phyloP scores from a whole-genome alignment of 2,113 vertebrate genomes.

The Oxygymnocypris stewartii region DNA sequence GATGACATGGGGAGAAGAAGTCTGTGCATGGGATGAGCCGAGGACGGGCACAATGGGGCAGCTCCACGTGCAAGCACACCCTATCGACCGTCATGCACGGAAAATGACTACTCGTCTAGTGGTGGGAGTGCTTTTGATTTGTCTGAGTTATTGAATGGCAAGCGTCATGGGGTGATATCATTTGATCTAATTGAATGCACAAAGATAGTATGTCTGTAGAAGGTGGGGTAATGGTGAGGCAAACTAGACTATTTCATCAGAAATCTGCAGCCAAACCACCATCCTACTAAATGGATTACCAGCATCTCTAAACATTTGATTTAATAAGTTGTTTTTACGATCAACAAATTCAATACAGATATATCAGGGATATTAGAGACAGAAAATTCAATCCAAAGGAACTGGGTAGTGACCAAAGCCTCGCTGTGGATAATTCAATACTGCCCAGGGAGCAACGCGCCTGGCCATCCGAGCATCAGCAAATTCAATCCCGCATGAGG shows the following conservation, averaged over 20 bases:
- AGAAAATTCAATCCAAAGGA: conserved; percentile 61
- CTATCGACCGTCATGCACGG: conserved; percentile 39
- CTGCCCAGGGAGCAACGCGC: conserved; percentile 49
- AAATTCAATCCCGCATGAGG: conserved; percentile 60
- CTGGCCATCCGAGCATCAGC: conserved; percentile 52
- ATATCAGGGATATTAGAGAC: conserved; percentile 63
- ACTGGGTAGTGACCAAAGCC: conserved; percentile 36
- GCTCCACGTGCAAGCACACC: conserved; percentile 17
- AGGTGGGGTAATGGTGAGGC: conserved; percentile 15
- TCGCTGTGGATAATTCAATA: conserved; percentile 59
- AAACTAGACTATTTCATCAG: conserved; percentile 54
- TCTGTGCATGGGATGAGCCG: conserved; percentile 27
- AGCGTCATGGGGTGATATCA: conserved; percentile 59
- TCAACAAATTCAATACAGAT: conserved; percentile 65
- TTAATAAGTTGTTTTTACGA: conserved; percentile 70
- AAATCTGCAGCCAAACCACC: conserved; percentile 29
- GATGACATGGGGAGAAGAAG: conserved; percentile 36
- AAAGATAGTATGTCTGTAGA: conserved; percentile 33
- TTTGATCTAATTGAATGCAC: conserved; percentile 63
- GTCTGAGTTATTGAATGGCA: conserved; percentile 60
- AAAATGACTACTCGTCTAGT: conserved; percentile 52
- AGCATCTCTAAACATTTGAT: conserved; percentile 68
- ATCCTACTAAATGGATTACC: conserved; percentile 64
- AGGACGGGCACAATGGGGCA: conserved; percentile 45
- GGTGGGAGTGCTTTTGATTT: conserved; percentile 65